Percentiles rank a stretch among this genome's conserved stretches.
phyloP scores from a whole-genome alignment of 2,888 invertebrate species.

The Penaeus monodon region DNA sequence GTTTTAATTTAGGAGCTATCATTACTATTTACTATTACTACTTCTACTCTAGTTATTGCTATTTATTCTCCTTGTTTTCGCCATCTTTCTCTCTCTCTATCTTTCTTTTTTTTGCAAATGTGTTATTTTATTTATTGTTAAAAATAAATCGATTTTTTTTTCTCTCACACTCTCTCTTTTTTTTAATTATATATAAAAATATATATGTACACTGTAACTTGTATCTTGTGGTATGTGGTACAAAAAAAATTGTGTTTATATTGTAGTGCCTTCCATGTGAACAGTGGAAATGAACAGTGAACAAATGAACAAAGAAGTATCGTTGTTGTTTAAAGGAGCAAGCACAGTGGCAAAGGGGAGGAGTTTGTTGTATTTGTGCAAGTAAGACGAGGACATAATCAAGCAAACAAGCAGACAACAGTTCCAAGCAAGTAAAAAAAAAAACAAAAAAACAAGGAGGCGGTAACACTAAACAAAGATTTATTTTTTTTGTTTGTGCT shows the following conservation, averaged over 20 bases:
- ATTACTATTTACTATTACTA: too few relatives aligned
- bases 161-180: not conserved
- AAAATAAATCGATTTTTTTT: slow-evolving; percentile 38
- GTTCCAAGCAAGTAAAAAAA: too few relatives aligned
- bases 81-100: too few relatives aligned
- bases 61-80: too few relatives aligned
- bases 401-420: too few relatives aligned
- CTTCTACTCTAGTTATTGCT: too few relatives aligned
- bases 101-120: slow-evolving; percentile 20
- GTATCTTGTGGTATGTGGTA: slow-evolving; percentile 35
- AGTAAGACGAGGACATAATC: not conserved
- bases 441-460: too few relatives aligned
- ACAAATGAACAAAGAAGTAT: not conserved
- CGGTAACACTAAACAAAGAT: too few relatives aligned
- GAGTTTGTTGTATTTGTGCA: slow-evolving; percentile 3
- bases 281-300: not conserved
- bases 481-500: too few relatives aligned
- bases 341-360: not conserved
- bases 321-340: not conserved
- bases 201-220: slow-evolving; percentile 11
- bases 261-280: slow-evolving; percentile 49
- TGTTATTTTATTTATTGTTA: slow-evolving; percentile 51
- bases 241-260: slow-evolving; percentile 34
- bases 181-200: slow-evolving; percentile 29
- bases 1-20: slow-evolving; percentile 30